Conservation (phyloP, 2,113 vertebrate genomes). For the Chionomys nivalis region DNA sequence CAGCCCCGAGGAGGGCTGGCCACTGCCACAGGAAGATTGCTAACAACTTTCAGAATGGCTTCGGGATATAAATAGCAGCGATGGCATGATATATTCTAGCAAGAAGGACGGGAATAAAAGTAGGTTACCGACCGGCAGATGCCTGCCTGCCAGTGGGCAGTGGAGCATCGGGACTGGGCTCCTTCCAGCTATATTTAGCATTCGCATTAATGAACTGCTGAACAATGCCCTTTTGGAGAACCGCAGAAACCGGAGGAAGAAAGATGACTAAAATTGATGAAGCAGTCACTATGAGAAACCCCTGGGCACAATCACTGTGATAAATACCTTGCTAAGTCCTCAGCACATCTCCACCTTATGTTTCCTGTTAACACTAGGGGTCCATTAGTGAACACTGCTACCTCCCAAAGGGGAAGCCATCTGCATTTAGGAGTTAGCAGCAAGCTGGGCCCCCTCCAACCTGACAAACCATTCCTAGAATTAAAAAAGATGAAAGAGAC, state of each 20-base stretch:
- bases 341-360: constrained; percentile 70
- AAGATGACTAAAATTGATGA: constrained; percentile 68
- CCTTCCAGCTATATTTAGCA: constrained; percentile 74
- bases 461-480: constrained; percentile 15
- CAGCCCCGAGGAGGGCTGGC: constrained; percentile 61
- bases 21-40: constrained; percentile 57
- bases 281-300: constrained; percentile 67
- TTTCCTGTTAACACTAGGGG: constrained; percentile 68
- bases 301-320: constrained; percentile 68
- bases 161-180: constrained; percentile 37
- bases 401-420: constrained; percentile 69
- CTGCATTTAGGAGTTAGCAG: constrained; percentile 50
- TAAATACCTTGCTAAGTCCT: constrained; percentile 73
- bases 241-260: constrained; percentile 69
- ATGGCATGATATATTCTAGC: constrained; percentile 52
- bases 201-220: constrained; percentile 46
- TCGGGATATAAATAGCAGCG: constrained; percentile 71
- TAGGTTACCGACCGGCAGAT: constrained; percentile 78
- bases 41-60: constrained; percentile 69
- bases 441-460: constrained; percentile 32
- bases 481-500: constrained; percentile 8
- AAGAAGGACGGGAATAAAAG: constrained; percentile 65
- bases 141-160: constrained; percentile 65
- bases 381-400: constrained; percentile 41
- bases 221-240: constrained; percentile 69